Base-by-base conservation (phyloP, 2,888 invertebrate genomes). In the Argyresthia goedartella region DNA sequence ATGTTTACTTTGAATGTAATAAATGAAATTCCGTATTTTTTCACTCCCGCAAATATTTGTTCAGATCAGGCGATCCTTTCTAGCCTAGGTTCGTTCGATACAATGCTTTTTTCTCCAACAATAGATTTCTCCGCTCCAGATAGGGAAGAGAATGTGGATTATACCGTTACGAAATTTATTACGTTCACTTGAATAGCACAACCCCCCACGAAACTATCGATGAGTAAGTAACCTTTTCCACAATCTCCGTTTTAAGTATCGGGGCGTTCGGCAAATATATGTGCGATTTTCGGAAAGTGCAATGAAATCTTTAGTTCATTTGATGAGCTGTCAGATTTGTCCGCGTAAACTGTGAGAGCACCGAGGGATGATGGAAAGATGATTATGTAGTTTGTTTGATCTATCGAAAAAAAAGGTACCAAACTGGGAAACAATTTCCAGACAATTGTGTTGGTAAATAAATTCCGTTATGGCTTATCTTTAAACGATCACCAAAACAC, bases 261-360 rank as follows among this genome's bases (percentile, higher is more conserved):
- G 43, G 52, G 54, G 54, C 54, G 52, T 45, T 52, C 50, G 6
- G 33, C 36, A n/a, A 47, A 45, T 41, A 41, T 14, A 39, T 42
- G 13, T 35, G 49, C 45, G 39, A 49, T 54, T 54, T 50, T 16
- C 43, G 48, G 46, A 53, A 51, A 39, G 46, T 45, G 16, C 14
- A 48, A 48, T 16, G 15, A 45, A 39, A 11, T n/a, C 10, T 16
- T 15, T 4, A 7, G 35, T 14, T 42, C 51, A 48, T 53, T 53
- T 51, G 53, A 53, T 43, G 53, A 14, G 48, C 50, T 53, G 53
- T 53, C 53, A 51, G 51, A 25, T 15, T n/a, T 52, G 50, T 49
- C 52, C 44, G 52, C 52, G 50, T 50, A 54, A 54, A 45, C 45
- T 47, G 9, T 34, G 2, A 34, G 34, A 16, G 33, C 41, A 46